Evolutionary conservation across 2,113 vertebrate genomes (phyloP).

Genomic region (Bagarius yarrelli): DNA sequence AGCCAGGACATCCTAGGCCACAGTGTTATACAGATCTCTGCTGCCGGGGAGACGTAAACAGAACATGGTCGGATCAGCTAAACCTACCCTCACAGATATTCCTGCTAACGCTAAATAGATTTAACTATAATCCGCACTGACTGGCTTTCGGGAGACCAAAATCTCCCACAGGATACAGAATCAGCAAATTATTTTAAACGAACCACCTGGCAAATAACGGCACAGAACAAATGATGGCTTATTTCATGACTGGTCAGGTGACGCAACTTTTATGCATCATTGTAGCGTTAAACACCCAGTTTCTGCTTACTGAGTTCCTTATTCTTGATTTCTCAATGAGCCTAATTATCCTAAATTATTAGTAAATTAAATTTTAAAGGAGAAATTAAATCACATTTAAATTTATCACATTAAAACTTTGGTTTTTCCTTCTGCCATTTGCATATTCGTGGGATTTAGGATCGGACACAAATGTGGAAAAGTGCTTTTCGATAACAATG

Average conservation of each 20-base stretch:
- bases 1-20: background rate
- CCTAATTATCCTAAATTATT: background rate
- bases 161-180: background rate
- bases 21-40: background rate
- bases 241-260: background rate
- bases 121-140: background rate
- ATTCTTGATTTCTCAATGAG: background rate
- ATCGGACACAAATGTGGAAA: conserved; percentile 30
- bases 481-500: conserved; percentile 31
- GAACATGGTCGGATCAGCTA: background rate
- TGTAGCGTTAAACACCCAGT: background rate
- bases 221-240: background rate
- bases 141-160: background rate
- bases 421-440: no score
- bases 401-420: background rate
- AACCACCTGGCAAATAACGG: background rate
- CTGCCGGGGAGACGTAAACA: background rate
- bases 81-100: background rate
- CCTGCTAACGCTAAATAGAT: background rate
- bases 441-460: conserved; percentile 23
- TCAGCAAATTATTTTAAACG: background rate
- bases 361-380: background rate
- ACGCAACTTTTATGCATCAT: background rate
- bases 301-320: background rate
- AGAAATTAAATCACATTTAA: background rate